Base-by-base conservation (phyloP, 2,113 vertebrate species). In the Ramphastos sulfuratus region DNA sequence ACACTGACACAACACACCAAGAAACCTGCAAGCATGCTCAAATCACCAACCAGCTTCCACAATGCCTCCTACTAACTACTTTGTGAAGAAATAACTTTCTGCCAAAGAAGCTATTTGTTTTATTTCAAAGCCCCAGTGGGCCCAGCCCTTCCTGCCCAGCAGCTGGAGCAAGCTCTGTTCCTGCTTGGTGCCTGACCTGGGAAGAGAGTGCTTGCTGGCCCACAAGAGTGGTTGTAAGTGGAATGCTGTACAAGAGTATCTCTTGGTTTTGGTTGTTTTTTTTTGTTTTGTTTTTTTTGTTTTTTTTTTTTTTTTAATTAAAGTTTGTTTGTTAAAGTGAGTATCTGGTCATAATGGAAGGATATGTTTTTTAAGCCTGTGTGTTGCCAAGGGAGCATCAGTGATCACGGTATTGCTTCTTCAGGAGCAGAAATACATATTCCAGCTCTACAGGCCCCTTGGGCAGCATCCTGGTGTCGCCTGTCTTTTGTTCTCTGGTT, bases 101-200 rank as follows among this genome's bases (percentile, higher is more conserved):
- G 76, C 67, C 58, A 87, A 91, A 85, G 71, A 82, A 87, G 61
- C 65, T 72, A 54, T 87, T 92, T 92, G 94, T 85, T 94, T 92
- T 69, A 46, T 91, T 94, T 91, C 85, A 78, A 13, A 91, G 48
- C 48, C 89, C 64, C 69, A 28, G 79, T 75, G 85, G 82, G 28
- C 82, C 91, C 87, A 80, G 50, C 85, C 85, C 85, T 94, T 95
- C 89, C 87, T 88, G 85, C 93, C 82, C 73, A 78, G 87, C 72
- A 83, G 93, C 87, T 44, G 35, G 15, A 7, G 72, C 56, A 30
- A 42, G 30, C 89, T 91, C 60, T 0, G 0, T 85, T 89, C 67
- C 42, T 85, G 35, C 81, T 85, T 4, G 1, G 4, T 56, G 33
- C 33, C 73, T 85, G 90, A 73, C 73, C 81, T 73, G 85, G 66